Conservation (phyloP, 2,888 invertebrate species). For the Campoplex capitator region DNA sequence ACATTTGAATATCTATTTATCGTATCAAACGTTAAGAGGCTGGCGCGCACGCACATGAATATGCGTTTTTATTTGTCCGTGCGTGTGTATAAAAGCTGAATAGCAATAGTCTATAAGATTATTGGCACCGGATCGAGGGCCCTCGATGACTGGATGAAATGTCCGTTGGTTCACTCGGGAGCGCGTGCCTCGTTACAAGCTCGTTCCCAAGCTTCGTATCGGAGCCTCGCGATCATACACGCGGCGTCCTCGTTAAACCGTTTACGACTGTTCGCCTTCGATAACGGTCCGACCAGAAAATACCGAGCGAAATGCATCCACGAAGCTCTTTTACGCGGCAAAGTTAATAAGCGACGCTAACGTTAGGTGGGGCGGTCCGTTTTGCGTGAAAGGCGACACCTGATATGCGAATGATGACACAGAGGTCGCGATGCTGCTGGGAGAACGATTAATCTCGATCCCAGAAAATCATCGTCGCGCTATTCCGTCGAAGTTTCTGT, state of each 20-base stretch:
- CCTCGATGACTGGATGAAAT: slow-evolving; percentile 67
- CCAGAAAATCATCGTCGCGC: background rate
- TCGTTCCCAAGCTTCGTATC: slow-evolving; percentile 67
- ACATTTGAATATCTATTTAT: background rate
- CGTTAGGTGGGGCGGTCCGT: slow-evolving; percentile 49
- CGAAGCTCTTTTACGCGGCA: slow-evolving; percentile 17
- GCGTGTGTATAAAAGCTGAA: background rate
- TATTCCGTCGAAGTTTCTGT: background rate
- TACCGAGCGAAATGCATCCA: slow-evolving; percentile 43
- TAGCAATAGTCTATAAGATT: slow-evolving; percentile 36
- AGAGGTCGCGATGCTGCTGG: slow-evolving; percentile 59
- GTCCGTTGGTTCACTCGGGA: slow-evolving; percentile 14
- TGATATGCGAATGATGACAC: slow-evolving; percentile 67
- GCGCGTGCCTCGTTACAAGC: slow-evolving; percentile 68
- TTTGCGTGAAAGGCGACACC: slow-evolving; percentile 49
- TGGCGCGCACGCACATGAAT: background rate
- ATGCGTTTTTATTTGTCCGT: background rate
- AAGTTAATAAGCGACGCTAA: slow-evolving; percentile 43
- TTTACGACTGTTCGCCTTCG: slow-evolving; percentile 69
- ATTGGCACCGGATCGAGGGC: slow-evolving; percentile 49
- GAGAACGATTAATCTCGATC: slow-evolving; percentile 28
- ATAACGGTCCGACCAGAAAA: slow-evolving; percentile 64
- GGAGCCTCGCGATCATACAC: slow-evolving; percentile 65
- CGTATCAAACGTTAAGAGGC: background rate
- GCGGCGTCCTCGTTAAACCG: slow-evolving; percentile 74